Conservation (phyloP, 2,113 vertebrate species). For the Phylloscopus trochilus region DNA sequence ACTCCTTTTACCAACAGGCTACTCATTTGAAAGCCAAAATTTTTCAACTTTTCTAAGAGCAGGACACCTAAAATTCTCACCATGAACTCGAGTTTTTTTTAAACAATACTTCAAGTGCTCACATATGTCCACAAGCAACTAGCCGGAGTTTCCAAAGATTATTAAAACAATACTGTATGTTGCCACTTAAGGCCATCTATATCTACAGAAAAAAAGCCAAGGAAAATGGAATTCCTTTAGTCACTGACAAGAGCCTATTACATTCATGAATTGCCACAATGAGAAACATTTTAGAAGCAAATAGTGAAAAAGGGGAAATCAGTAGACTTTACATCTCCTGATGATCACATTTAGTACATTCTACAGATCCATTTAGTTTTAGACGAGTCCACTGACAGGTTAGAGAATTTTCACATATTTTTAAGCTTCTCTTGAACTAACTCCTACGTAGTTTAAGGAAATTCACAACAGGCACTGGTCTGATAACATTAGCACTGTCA, state of each 20-base stretch:
- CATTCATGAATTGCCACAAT: background rate
- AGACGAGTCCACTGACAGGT: background rate
- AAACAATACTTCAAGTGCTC: background rate
- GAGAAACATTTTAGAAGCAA: background rate
- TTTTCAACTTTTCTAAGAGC: background rate
- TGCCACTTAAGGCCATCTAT: background rate
- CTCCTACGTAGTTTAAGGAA: background rate
- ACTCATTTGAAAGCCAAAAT: background rate
- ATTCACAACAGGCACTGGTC: background rate
- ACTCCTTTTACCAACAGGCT: background rate
- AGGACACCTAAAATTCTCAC: background rate
- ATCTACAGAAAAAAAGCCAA: background rate
- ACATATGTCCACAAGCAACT: background rate
- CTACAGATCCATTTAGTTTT: background rate
- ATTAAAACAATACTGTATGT: conserved; percentile 2
- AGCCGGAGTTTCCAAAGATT: background rate
- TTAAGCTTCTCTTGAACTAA: background rate
- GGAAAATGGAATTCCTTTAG: background rate
- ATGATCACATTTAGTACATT: background rate
- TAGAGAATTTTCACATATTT: background rate
- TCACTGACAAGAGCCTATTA: background rate
- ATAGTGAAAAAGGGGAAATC: background rate
- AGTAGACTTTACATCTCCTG: background rate
- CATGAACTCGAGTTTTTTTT: background rate
- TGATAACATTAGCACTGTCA: background rate